phyloP scores from a whole-genome alignment of 92 coral and sea anemone species.

The Phenganax stokvisi region DNA sequence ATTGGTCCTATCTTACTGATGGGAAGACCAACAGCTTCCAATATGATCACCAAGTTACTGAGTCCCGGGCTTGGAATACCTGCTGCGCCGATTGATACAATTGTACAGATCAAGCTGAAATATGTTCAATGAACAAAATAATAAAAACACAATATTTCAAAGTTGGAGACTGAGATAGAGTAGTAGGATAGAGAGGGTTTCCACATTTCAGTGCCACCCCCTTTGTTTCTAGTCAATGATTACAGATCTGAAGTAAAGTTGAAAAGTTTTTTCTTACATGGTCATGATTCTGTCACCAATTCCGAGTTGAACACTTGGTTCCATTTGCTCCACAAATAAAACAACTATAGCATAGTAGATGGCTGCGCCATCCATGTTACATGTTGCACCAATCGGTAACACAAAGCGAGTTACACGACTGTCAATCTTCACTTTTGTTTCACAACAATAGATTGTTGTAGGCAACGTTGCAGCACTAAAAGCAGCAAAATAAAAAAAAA shows the following conservation, averaged over 20 bases:
- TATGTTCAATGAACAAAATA: too few species aligned
- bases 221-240: too few species aligned
- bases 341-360: constrained; percentile 29
- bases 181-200: too few species aligned
- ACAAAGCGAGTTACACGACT: constrained; percentile 32
- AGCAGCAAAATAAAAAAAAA: background rate
- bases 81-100: constrained; percentile 77
- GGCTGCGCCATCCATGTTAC: constrained; percentile 40
- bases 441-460: constrained; percentile 36
- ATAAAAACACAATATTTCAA: too few species aligned
- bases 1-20: constrained; percentile 68
- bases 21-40: constrained; percentile 76
- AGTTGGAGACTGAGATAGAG: too few species aligned
- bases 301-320: constrained; percentile 29
- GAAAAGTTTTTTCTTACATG: background rate
- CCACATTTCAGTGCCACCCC: too few species aligned
- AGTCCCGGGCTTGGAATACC: constrained; percentile 73
- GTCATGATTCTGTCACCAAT: constrained; percentile 22
- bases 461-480: constrained; percentile 37
- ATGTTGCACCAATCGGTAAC: constrained; percentile 35
- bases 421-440: constrained; percentile 33
- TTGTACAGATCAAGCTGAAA: constrained; percentile 63
- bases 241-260: background rate
- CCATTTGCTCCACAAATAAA: constrained; percentile 31
- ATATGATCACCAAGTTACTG: constrained; percentile 61